A percentile compares a stretch with the other conserved stretches of the same genome.
Evolutionary conservation across 2,888 invertebrate species (phyloP).

Genomic region (Trimorus sp.): DNA sequence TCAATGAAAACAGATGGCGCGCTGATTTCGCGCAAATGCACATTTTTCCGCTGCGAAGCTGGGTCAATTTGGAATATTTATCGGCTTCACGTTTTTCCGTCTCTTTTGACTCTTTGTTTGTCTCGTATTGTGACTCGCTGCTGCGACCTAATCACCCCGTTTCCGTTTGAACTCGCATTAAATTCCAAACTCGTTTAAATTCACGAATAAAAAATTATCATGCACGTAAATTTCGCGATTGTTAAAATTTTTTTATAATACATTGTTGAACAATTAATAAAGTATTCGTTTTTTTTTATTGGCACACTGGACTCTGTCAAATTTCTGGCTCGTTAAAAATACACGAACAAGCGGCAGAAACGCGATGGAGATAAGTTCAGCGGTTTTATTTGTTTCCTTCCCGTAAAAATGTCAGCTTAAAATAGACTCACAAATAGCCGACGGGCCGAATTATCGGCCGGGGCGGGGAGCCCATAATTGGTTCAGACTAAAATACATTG

Average conservation of each 20-base stretch:
- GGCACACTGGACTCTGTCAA: background rate
- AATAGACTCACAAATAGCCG: constrained; percentile 35
- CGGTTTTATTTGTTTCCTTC: constrained; percentile 11
- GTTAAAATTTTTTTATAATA: too few relatives aligned
- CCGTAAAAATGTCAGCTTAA: constrained; percentile 44
- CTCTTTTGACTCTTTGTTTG: constrained; percentile 23
- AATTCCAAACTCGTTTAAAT: too few relatives aligned
- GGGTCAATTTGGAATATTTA: constrained; percentile 57
- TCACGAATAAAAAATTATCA: too few relatives aligned
- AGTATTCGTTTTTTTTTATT: too few relatives aligned
- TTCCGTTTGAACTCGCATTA: too few relatives aligned
- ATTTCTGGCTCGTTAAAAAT: background rate
- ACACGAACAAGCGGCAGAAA: background rate
- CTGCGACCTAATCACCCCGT: too few relatives aligned
- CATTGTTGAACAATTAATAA: too few relatives aligned
- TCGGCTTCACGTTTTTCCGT: constrained; percentile 40
- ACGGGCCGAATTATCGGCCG: constrained; percentile 29
- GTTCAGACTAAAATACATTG: constrained; percentile 20
- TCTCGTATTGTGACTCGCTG: background rate
- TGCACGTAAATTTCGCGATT: too few relatives aligned
- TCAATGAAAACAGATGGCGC: constrained; percentile 63
- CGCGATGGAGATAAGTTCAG: constrained; percentile 15
- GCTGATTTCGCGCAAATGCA: constrained; percentile 55
- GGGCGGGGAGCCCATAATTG: constrained; percentile 22
- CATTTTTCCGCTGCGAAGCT: constrained; percentile 31